A percentile compares a stretch with the other conserved stretches of the same genome.
Evolutionary conservation across 1,140 invertebrate species (phyloP).

Genomic region (Caenorhabditis brenneri): DNA sequence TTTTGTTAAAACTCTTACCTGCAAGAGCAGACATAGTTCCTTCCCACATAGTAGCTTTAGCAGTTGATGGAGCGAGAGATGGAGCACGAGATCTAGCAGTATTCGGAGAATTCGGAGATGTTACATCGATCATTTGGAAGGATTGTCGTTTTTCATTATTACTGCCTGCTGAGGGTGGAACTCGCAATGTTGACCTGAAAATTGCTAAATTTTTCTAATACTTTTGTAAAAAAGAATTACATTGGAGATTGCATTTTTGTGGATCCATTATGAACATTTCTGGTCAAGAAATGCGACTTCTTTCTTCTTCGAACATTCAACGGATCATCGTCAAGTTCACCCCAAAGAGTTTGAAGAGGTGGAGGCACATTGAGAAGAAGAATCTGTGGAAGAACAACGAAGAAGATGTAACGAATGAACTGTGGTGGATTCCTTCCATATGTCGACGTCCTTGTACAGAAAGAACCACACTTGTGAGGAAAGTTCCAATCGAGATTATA

Average conservation of each 20-base stretch:
- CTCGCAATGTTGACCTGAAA: conserved; percentile 41
- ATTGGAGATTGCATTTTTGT: conserved; percentile 22
- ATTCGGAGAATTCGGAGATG: conserved; percentile 59
- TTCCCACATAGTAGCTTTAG: conserved; percentile 55
- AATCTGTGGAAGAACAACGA: conserved; percentile 58
- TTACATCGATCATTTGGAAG: conserved; percentile 66
- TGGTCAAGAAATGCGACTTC: not conserved
- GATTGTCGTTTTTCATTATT: conserved; percentile 8
- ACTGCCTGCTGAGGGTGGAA: conserved; percentile 10
- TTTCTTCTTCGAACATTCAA: conserved; percentile 34
- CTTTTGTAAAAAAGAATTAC: not conserved
- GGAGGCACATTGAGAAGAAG: conserved; percentile 65
- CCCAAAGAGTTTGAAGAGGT: conserved; percentile 63
- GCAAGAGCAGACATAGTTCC: conserved; percentile 60
- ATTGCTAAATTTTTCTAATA: not conserved
- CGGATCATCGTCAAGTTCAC: conserved; percentile 67
- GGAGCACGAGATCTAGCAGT: conserved; percentile 44
- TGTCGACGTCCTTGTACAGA: conserved; percentile 67
- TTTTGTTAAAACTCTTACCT: too few relatives aligned
- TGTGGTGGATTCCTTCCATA: conserved; percentile 65
- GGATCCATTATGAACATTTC: conserved; percentile 20
- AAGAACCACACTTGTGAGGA: conserved; percentile 67
- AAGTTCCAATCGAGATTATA: conserved; percentile 70
- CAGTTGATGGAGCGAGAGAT: conserved; percentile 52
- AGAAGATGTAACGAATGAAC: conserved; percentile 63